A percentile compares a stretch with the other conserved stretches of the same genome.
These are phyloP conservation scores for Diachrysia chrysitis DNA, from an alignment of 2,888 invertebrate genomes.

Conservation along the genomic window DNA sequence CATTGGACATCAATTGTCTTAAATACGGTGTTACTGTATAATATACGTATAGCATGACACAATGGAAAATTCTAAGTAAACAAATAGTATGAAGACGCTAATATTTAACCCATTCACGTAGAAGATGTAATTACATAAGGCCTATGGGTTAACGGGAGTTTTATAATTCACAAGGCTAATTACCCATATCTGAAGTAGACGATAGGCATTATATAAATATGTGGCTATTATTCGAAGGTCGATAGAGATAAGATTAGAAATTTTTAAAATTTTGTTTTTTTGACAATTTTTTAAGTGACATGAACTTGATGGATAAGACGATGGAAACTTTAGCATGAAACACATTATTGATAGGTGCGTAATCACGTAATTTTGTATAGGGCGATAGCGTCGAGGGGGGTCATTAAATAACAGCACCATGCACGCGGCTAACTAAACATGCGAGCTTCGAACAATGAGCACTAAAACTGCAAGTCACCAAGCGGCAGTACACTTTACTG, in stretches of 20 bases:
- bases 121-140: slow-evolving; percentile 9
- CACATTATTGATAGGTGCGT: slow-evolving; percentile 18
- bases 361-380: slow-evolving; percentile 28
- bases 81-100: slow-evolving; percentile 8
- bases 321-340: slow-evolving; percentile 19
- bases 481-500: slow-evolving; percentile 24
- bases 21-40: slow-evolving; percentile 37
- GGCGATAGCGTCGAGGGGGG: slow-evolving; percentile 25
- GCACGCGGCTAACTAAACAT: slow-evolving; percentile 51
- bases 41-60: slow-evolving; percentile 20
- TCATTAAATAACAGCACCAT: slow-evolving; percentile 54
- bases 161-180: slow-evolving; percentile 6
- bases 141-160: neutral
- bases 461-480: slow-evolving; percentile 67
- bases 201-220: slow-evolving; percentile 56
- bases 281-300: slow-evolving; percentile 25
- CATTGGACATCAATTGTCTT: slow-evolving; percentile 44
- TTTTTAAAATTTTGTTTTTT: slow-evolving; percentile 40
- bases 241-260: slow-evolving; percentile 71
- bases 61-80: slow-evolving; percentile 28
- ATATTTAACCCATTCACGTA: neutral
- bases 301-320: neutral
- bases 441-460: slow-evolving; percentile 50
- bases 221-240: slow-evolving; percentile 68
- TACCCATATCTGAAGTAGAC: slow-evolving; percentile 16